Evolutionary conservation across 2,797 vertebrate genomes (phyloP).

Genomic region (Sciurus carolinensis): DNA sequence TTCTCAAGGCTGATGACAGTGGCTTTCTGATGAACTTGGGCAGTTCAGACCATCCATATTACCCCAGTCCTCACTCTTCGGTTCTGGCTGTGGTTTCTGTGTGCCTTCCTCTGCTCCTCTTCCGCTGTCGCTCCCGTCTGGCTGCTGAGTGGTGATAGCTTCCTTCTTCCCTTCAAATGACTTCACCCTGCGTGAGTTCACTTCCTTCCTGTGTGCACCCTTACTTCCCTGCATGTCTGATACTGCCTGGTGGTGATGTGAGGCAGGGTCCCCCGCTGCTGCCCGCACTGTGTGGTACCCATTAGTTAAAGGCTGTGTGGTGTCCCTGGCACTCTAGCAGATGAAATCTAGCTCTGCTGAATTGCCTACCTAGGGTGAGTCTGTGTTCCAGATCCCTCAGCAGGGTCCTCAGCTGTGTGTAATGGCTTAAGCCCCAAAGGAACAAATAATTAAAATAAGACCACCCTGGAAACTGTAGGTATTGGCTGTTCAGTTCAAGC

Average conservation of each 20-base stretch:
- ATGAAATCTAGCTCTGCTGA: background rate
- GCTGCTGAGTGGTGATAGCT: fast-evolving
- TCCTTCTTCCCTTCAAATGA: background rate
- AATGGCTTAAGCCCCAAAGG: background rate
- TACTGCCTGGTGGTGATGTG: too few relatives aligned
- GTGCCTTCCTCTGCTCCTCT: background rate
- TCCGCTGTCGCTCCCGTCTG: background rate
- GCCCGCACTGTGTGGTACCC: background rate
- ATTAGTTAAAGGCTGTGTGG: background rate
- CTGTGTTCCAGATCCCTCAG: background rate
- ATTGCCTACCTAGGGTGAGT: background rate
- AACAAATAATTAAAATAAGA: background rate
- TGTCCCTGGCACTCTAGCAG: background rate
- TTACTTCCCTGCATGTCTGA: too few relatives aligned
- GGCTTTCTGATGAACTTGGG: background rate
- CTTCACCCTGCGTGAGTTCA: background rate
- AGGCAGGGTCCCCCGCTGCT: too few relatives aligned
- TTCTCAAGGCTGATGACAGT: background rate
- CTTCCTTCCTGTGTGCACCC: background rate
- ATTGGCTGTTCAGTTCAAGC: background rate
- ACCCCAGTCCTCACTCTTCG: background rate
- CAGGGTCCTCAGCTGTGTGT: background rate
- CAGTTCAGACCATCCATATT: background rate
- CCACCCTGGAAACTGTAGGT: background rate
- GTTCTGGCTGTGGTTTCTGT: background rate